Base-by-base conservation (phyloP, 2,797 vertebrate genomes). In the Thunnus albacares region DNA sequence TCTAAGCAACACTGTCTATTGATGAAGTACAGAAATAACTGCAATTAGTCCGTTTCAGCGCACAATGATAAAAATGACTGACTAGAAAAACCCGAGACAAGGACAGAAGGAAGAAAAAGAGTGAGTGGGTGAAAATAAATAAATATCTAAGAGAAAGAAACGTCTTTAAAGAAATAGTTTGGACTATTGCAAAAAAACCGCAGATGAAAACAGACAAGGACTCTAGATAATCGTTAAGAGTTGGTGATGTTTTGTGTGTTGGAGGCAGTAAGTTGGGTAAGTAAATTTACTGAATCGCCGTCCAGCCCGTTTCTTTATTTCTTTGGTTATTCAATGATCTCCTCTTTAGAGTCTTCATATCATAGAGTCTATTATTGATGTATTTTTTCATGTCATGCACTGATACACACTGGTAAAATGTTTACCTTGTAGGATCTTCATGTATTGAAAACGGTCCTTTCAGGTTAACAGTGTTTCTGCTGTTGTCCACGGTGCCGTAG, bases 351-450 rank as follows among this genome's bases (percentile, higher is more conserved):
- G 20, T 17, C 63, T n/a, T 33, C 20, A 22, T 52, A 22, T 52
- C 22, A 26, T 12, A 11, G 10, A 38, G 6, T 10, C 0, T 51
- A 14, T 10, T n/a, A 2, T 3, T 9, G 45, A 17, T 64, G 65
- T 30, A 30, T 30, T 35, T 38, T 35, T 35, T 24, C 26, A 2
- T 65, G 67, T 20, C 38, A 59, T 47, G n/a, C 4, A 1, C 13
- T 0, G 10, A 26, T 0, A 22, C 9, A 55, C 17, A 35, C 22
- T 38, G 15, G 13, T 20, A 61, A 4, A 33, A 28, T 12, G 20
- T 61, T 91, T 89, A 98, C 98, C 97, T 94, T 0, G 97, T 97
- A 28, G 98, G 97, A 89, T 99, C 98, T 67, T 99, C 95, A 17
- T 91, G 88, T 74, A 95, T 65, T 64, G 95, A 96, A 87, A 99